Conservation (phyloP, 2,113 vertebrate species). For the Xiphias gladius region DNA sequence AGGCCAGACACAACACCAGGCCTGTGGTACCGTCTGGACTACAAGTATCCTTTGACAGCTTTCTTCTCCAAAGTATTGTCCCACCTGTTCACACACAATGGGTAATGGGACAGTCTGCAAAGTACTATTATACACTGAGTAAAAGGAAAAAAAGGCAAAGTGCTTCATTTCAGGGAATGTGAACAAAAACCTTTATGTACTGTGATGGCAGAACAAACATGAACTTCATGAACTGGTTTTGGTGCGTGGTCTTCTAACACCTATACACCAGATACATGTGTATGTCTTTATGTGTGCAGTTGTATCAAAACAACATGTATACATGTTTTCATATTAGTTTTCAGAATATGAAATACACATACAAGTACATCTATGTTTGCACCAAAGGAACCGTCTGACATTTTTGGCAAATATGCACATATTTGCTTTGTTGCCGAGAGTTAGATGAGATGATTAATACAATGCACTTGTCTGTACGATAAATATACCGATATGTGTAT, state of each 20-base stretch:
- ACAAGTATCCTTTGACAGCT: slow-evolving; percentile 89
- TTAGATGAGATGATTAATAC: background rate
- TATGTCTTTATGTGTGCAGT: background rate
- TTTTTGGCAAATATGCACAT: background rate
- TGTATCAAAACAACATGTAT: background rate
- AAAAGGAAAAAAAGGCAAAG: slow-evolving; percentile 3
- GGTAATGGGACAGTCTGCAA: slow-evolving; percentile 42
- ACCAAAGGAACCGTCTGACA: background rate
- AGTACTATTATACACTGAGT: slow-evolving; percentile 11
- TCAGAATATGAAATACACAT: background rate
- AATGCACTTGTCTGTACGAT: background rate
- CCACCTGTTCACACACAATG: slow-evolving; percentile 47
- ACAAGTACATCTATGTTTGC: background rate
- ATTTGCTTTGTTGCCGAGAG: background rate
- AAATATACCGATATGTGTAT: background rate
- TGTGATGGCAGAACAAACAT: slow-evolving; percentile 23
- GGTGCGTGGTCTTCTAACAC: background rate
- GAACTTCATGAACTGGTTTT: background rate
- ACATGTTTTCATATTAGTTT: background rate
- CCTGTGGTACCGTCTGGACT: slow-evolving; percentile 89
- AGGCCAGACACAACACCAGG: slow-evolving; percentile 82
- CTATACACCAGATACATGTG: background rate
- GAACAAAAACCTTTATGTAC: slow-evolving; percentile 6
- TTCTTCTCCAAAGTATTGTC: slow-evolving; percentile 34
- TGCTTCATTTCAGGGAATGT: slow-evolving; percentile 27